phyloP scores from a whole-genome alignment of 1,140 invertebrate genomes.

The Nilaparvata lugens region DNA sequence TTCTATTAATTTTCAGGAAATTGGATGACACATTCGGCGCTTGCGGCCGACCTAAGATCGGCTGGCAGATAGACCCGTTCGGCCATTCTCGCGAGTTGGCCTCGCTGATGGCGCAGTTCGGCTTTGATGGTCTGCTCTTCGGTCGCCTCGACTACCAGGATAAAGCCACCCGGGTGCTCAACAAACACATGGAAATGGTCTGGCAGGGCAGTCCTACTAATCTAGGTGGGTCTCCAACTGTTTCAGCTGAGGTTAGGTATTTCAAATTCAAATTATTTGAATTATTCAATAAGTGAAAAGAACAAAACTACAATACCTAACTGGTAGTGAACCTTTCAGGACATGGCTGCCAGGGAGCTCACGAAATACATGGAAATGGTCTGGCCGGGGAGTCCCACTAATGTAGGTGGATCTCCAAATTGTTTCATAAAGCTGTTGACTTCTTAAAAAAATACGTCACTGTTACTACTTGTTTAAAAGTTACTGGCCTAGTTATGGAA shows the following conservation, averaged over 20 bases:
- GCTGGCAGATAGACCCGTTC: conserved; percentile 70
- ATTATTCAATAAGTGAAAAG: too few relatives aligned
- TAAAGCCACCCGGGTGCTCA: conserved; percentile 47
- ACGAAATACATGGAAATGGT: too few relatives aligned
- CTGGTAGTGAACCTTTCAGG: too few relatives aligned
- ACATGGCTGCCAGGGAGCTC: too few relatives aligned
- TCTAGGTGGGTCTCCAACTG: conserved; percentile 1
- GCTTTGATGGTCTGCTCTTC: conserved; percentile 64
- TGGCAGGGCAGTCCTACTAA: conserved; percentile 43
- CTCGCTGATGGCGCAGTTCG: conserved; percentile 56
- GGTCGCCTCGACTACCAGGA: conserved; percentile 70
- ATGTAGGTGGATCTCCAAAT: too few relatives aligned
- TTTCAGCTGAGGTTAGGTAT: too few relatives aligned
- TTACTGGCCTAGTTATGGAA: too few relatives aligned
- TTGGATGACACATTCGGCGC: conserved; percentile 55
- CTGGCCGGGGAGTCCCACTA: too few relatives aligned
- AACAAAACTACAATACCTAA: too few relatives aligned
- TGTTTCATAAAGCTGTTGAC: too few relatives aligned
- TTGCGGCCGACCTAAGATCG: conserved; percentile 52
- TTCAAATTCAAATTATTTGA: neutral
- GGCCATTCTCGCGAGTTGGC: conserved; percentile 63
- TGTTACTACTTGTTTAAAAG: too few relatives aligned
- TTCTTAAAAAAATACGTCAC: too few relatives aligned
- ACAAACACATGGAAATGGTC: conserved; percentile 63
- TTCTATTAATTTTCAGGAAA: conserved; percentile 32